Base-by-base conservation (phyloP, 2,888 invertebrate genomes). In the Sphaerophoria taeniata region DNA sequence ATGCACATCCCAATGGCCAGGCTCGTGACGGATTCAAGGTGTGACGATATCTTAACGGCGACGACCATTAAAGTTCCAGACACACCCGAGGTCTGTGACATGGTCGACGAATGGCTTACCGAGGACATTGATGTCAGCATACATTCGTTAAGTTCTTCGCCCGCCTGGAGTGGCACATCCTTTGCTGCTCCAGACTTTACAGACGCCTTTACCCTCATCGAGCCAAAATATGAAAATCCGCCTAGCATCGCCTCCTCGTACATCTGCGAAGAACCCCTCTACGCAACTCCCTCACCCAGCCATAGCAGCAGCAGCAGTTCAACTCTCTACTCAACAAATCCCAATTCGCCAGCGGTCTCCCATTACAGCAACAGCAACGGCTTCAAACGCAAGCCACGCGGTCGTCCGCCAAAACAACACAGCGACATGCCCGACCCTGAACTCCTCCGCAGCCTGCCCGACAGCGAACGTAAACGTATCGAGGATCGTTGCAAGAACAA, bases 401-500 rank as follows among this genome's bases (percentile, higher is more conserved):
- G 91, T 14, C 90, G 91, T 14, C 91, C 91, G 5, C 89, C 90
- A 56, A 91, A 91, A 73, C 79, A 88, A n/a, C 91, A 90, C 76
- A 90, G 91, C 71, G 91, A 91, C 39, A 87, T 88, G 39, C 91
- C 91, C 11, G 89, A 90, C 82, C 89, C 88, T 0, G 87, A 87
- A 5, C 7, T 75, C 7, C 84, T 90, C 83, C 75, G 84, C 0
- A 81, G 67, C 16, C 88, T 91, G 80, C 82, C 77, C 12, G 89
- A 89, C 5, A 88, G 86, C 0, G 89, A 90, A 55, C 88, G 88
- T 6, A 91, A 91, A 71, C 87, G 84, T 3, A 87, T 89, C 39
- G 87, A 88, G 63, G 91, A 91, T 87, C 89, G 91, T 11, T 87
- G 90, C n/a, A 91, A 90, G 82, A 91, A 91, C 77, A 91, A 91